Conservation (phyloP, 2,797 vertebrate species). For the Enoplosus armatus region DNA sequence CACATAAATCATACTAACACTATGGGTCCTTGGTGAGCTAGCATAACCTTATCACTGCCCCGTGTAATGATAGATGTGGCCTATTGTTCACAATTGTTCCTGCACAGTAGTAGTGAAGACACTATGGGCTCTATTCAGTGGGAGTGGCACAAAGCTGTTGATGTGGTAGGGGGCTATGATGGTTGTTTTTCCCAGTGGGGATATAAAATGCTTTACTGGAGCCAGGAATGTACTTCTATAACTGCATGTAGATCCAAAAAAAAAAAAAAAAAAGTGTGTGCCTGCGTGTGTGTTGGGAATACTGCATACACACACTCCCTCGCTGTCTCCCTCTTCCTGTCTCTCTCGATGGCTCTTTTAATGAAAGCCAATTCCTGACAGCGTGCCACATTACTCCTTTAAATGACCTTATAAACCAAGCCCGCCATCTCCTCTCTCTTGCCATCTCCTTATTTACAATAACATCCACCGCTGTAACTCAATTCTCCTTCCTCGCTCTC, state of each 20-base stretch:
- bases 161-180: constrained; percentile 53
- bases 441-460: constrained; percentile 79
- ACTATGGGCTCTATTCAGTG: constrained; percentile 24
- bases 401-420: constrained; percentile 83
- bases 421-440: constrained; percentile 68
- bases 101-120: constrained; percentile 19
- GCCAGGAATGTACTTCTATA: constrained; percentile 34
- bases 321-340: constrained; percentile 37
- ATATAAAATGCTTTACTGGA: constrained; percentile 67
- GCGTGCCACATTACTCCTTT: constrained; percentile 80
- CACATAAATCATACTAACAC: constrained; percentile 63
- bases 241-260: constrained; percentile 57
- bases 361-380: constrained; percentile 81
- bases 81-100: constrained; percentile 53
- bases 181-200: constrained; percentile 53
- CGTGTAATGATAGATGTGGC: constrained; percentile 54
- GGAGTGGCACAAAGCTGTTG: constrained; percentile 47
- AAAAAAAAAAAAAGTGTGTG: constrained; percentile 43
- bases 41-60: constrained; percentile 64
- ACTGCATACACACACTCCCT: constrained; percentile 29
- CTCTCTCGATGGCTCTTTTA: constrained; percentile 75
- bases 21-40: constrained; percentile 50
- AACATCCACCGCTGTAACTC: constrained; percentile 68
- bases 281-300: constrained; percentile 25
- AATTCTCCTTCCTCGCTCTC: constrained; percentile 48